Evolutionary conservation across 2,797 vertebrate genomes (phyloP), one percentile per base, ranked within the genome.

Genomic region (Melanogrammus aeglefinus): DNA sequence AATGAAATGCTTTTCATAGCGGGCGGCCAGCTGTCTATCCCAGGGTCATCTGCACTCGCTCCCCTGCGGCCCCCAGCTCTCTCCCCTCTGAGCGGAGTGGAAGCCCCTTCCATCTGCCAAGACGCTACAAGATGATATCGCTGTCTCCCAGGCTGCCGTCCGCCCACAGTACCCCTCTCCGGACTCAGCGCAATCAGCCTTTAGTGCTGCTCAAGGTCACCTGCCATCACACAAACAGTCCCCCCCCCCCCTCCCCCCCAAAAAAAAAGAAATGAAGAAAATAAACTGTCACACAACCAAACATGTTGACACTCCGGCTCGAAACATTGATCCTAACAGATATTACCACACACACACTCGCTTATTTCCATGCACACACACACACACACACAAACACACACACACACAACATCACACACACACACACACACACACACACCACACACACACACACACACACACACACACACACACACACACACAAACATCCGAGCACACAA

Each of bases 161-260:
- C 76, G 77, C 82, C 81, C 14, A 78, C 21, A 8, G 72, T 81
- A 81, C 83, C 77, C 39, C 70, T n/a, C 31, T 84, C 89, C 82
- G 79, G 81, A 82, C 82, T 82, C 81, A 71, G 72, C 80, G 85
- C 84, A 86, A 86, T 88, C 87, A 82, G 82, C 87, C 83, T 36
- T 16, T 79, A 88, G 87, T 78, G 81, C 35, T 47, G 82, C 85
- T 88, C 87, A 91, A 91, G 90, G 90, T 88, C 86, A 83, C 72
- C 83, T 77, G 82, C 72, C 78, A 79, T 83, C 82, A 80, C 73
- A 79, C 79, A 85, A 82, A 84, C 83, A 88, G 80, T 83, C 31
- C 31, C 76, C 79, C 82, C 81, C 81, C 51, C 4, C 18, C 3
- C 10, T 2, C 21, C 8, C n/a, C 13, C 39, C 12, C n/a, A 10